Evolutionary conservation across 1,140 invertebrate genomes (phyloP).

Genomic region (Gonatopus flavifemur): DNA sequence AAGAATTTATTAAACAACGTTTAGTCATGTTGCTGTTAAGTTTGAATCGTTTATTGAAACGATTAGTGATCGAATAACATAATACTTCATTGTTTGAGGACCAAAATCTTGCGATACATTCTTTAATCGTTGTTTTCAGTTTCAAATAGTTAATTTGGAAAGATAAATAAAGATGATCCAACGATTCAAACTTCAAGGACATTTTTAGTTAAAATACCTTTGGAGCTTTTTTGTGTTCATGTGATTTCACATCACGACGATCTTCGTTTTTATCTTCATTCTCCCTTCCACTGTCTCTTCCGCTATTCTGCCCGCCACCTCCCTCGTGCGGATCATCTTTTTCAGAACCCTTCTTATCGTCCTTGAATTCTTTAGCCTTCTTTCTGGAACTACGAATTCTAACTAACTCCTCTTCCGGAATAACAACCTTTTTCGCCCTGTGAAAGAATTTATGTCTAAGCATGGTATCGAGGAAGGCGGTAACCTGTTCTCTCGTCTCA

Average conservation of each 20-base stretch:
- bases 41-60: constrained; percentile 39
- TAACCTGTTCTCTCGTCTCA: constrained; percentile 75
- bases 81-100: too few species aligned
- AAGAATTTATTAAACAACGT: too few species aligned
- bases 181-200: too few species aligned
- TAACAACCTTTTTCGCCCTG: constrained; percentile 80
- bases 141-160: too few species aligned
- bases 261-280: constrained; percentile 50
- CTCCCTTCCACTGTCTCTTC: constrained; percentile 57
- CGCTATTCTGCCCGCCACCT: constrained; percentile 47
- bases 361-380: constrained; percentile 69
- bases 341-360: constrained; percentile 49
- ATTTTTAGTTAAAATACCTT: constrained; percentile 34
- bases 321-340: constrained; percentile 49
- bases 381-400: constrained; percentile 66
- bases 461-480: constrained; percentile 82
- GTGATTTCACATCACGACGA: constrained; percentile 57
- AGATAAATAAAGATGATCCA: too few species aligned
- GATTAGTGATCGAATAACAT: too few species aligned
- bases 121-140: too few species aligned
- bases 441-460: constrained; percentile 93
- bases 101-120: too few species aligned
- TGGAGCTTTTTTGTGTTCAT: constrained; percentile 45
- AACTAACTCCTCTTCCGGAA: constrained; percentile 50
- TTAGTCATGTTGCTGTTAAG: too few species aligned